Evolutionary conservation across 2,113 vertebrate genomes (phyloP).

Genomic region (Ceyx melanurus): DNA sequence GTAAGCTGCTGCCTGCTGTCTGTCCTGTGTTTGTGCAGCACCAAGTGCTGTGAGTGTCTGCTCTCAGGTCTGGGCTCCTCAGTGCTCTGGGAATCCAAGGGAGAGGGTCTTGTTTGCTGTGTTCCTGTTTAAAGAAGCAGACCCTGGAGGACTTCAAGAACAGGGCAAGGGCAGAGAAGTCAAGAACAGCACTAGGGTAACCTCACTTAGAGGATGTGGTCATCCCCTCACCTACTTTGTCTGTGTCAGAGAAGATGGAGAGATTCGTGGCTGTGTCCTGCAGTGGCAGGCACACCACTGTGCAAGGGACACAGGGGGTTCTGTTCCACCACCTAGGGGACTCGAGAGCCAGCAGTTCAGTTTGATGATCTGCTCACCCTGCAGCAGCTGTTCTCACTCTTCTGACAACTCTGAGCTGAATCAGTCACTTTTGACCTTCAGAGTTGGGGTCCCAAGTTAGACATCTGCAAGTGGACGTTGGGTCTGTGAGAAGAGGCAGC

Average conservation of each 20-base stretch:
- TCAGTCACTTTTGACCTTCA: neutral
- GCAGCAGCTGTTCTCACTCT: neutral
- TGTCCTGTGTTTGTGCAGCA: neutral
- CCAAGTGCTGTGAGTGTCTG: fast-evolving
- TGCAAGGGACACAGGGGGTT: too few relatives aligned
- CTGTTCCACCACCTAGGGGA: neutral
- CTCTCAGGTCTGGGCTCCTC: fast-evolving
- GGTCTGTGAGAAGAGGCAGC: neutral
- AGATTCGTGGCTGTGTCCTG: neutral
- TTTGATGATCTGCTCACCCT: neutral
- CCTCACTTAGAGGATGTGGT: neutral
- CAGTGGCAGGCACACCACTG: neutral
- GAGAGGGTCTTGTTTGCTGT: neutral
- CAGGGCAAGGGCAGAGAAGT: neutral
- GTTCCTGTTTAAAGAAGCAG: neutral
- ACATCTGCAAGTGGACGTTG: neutral
- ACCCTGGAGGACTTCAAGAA: neutral
- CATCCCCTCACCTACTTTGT: neutral
- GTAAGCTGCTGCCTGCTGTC: neutral
- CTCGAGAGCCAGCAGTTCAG: neutral
- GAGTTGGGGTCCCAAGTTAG: neutral
- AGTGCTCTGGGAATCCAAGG: fast-evolving
- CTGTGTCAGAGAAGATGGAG: neutral
- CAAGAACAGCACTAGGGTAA: neutral
- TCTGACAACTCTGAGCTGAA: neutral